Conservation (phyloP, 1,140 invertebrate genomes). For the Drosophila nannoptera region DNA sequence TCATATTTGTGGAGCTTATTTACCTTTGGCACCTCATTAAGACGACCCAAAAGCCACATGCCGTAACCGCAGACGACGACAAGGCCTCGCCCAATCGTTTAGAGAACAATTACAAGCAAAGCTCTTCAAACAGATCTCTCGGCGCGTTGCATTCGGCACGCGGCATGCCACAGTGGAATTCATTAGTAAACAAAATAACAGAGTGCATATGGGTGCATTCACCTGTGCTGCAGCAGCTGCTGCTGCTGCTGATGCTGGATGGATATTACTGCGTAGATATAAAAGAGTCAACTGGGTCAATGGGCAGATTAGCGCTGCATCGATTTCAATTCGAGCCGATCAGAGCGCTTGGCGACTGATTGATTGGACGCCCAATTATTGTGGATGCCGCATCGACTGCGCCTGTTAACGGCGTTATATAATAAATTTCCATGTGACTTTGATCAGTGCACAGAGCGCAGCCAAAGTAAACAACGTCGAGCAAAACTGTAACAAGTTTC, state of each 20-base stretch:
- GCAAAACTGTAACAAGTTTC: constrained; percentile 57
- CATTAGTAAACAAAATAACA: constrained; percentile 74
- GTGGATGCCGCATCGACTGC: constrained; percentile 19
- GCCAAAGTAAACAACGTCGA: constrained; percentile 59
- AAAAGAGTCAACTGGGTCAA: constrained; percentile 61
- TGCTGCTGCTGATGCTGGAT: constrained; percentile 12
- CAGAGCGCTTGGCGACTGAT: constrained; percentile 56
- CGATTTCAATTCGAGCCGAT: constrained; percentile 53
- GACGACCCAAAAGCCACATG: constrained; percentile 64
- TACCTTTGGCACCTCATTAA: constrained; percentile 72
- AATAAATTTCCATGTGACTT: constrained; percentile 70
- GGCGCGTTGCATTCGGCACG: constrained; percentile 39
- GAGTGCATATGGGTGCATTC: constrained; percentile 55
- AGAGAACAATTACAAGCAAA: constrained; percentile 65
- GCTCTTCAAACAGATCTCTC: constrained; percentile 56
- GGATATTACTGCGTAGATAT: constrained; percentile 12
- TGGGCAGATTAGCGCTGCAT: constrained; percentile 68
- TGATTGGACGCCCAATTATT: constrained; percentile 66
- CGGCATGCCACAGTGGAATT: constrained; percentile 58
- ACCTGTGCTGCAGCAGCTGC: constrained; percentile 41
- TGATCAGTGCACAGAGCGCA: constrained; percentile 60
- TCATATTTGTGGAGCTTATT: constrained; percentile 49
- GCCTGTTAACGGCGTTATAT: constrained; percentile 56
- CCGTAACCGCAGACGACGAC: constrained; percentile 60
- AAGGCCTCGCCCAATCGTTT: constrained; percentile 67